phyloP scores from a whole-genome alignment of 1,140 invertebrate genomes.

The Nebria ingens region DNA sequence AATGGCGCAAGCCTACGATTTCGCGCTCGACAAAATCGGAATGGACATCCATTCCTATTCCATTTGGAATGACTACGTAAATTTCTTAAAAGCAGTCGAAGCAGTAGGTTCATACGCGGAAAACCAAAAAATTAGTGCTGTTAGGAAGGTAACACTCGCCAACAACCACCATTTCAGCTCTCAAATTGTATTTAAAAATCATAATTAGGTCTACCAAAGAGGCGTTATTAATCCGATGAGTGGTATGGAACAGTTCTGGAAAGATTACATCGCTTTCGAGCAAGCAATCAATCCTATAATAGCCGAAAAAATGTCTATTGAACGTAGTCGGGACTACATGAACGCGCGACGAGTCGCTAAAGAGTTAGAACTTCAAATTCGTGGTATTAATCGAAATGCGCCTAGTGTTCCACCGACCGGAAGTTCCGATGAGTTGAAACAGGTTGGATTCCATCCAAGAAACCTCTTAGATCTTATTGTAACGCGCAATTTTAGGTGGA shows the following conservation, averaged over 20 bases:
- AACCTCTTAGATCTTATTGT: conserved; percentile 7
- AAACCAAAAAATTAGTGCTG: conserved; percentile 97
- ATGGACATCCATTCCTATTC: conserved; percentile 94
- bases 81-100: conserved; percentile 94
- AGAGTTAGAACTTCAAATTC: conserved; percentile 88
- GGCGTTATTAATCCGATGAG: conserved; percentile 95
- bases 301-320: conserved; percentile 52
- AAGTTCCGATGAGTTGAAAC: conserved; percentile 84
- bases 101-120: conserved; percentile 97
- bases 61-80: conserved; percentile 97
- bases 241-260: conserved; percentile 96
- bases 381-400: conserved; percentile 88
- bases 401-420: conserved; percentile 90
- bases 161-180: not conserved
- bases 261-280: conserved; percentile 92
- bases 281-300: conserved; percentile 94
- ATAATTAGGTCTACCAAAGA: conserved; percentile 74
- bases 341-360: conserved; percentile 94
- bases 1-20: conserved; percentile 99
- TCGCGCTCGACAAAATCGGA: conserved; percentile 97
- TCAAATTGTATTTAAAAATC: conserved; percentile 2
- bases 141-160: conserved; percentile 64
- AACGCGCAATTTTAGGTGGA: conserved; percentile 59
- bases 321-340: conserved; percentile 86
- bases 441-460: conserved; percentile 47